Base-by-base conservation (phyloP, 2,113 vertebrate species). In the Oryzias melastigma region DNA sequence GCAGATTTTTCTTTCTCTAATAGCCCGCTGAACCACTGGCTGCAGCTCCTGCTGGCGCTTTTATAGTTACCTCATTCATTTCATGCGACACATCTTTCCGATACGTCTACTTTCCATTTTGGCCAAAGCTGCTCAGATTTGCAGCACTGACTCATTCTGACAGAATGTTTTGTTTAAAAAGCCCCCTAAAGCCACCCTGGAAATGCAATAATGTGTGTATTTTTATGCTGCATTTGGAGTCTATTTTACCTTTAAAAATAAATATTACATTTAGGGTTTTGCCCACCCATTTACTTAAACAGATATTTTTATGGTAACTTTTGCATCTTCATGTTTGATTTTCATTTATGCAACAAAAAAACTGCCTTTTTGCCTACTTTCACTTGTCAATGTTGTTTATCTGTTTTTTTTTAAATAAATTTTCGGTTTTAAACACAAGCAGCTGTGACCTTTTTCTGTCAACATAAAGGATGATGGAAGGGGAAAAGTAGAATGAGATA, bases 1-100 rank as follows among this genome's bases (percentile, higher is more conserved):
- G 68, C 57, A 65, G 68, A 84, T 62, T 55, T 62, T 78, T 71
- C 54, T 68, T 47, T 47, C 58, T 55, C 29, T 52, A 42, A 60
- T 62, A 60, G 53, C 52, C 27, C 44, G 50, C 45, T 56, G 61
- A 66, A 62, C 65, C 72, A 66, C 15, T 49, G 71, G 65, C 63
- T 67, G 40, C 19, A 46, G 48, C 67, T 59, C 53, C 56, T 14
- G 14, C 24, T 47, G 57, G 48, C 52, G 57, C 68, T 65, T 49
- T 56, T 42, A n/a, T 18, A 58, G 46, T 46, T 49, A 43, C 35
- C 40, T 55, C 19, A 68, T 58, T 40, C 7, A 64, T 65, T 56
- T 46, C 22, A 27, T 22, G 20, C 42, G 17, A 56, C 44, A 43
- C 57, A 58, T 22, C 22, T 19, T 35, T 41, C 40, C 40, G 52